Evolutionary conservation across 2,888 invertebrate species (phyloP), one percentile per base, ranked within the genome.

Genomic region (Dilophus febrilis): DNA sequence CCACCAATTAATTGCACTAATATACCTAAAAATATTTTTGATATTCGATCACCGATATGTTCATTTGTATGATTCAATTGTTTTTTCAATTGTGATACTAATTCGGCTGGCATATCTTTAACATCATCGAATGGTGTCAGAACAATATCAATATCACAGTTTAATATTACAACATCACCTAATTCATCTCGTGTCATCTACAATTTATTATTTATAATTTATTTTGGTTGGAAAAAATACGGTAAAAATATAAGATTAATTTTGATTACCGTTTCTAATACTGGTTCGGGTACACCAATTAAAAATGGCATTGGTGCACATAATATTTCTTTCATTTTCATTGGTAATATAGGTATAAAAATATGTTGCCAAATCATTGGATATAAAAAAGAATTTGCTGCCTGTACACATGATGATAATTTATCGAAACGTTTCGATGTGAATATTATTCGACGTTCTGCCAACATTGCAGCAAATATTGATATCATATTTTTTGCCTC

Each of bases 361-460:
- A 97, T 88, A 55, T 95, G 94, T 64, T 97, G 95, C 97, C 97
- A 97, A 49, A 83, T 82, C 92, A 98, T 94, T 1, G 97, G 97
- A 64, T 92, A 95, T 32, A 98, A 75, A 35, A 97, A 77, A 45
- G 86, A 78, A 58, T 91, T 90, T 14, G 92, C 88, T 12, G 94
- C 94, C 61, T 94, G 91, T 19, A 87, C 85, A 54, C 87, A 86
- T 0, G 95, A 88, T 37, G 91, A 91, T 37, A 98, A 66, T 43
- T 90, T 71, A 47, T 87, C 86, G 46, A 95, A 68, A 55, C 85
- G 85, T 46, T 78, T 77, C 1, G 95, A 94, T 8, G 85, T 88
- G 51, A 98, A 83, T 40, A 97, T 78, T 44, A 98, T 86, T 35
- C 97, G 71, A 38, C 97, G 70, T 64, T 98, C 97, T 53, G 88